Evolutionary conservation across 2,113 vertebrate species (phyloP).

Genomic region (Apistogramma diplotaenia): DNA sequence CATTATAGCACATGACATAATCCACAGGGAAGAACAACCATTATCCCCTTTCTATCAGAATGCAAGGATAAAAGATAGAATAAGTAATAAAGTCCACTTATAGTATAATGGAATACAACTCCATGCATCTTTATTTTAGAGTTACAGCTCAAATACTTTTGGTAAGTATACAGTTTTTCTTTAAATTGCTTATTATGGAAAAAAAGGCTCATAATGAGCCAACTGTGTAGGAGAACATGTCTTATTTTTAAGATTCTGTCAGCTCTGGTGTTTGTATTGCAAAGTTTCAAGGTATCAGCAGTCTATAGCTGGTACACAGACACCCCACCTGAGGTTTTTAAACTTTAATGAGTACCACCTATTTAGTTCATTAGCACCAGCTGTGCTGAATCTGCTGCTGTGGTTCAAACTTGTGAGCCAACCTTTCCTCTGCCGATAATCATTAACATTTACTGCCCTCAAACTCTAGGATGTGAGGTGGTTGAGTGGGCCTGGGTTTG

Average conservation of each 20-base stretch:
- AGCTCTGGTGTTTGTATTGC: neutral
- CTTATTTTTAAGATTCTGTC: neutral
- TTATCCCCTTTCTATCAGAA: neutral
- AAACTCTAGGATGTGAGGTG: neutral
- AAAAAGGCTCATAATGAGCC: neutral
- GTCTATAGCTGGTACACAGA: neutral
- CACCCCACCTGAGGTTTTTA: conserved; percentile 12
- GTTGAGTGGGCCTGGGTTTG: neutral
- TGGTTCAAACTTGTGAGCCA: conserved; percentile 12
- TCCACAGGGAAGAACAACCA: neutral
- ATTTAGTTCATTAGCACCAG: conserved; percentile 24
- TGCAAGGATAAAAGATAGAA: neutral
- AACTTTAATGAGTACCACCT: conserved; percentile 32
- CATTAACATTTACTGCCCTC: conserved; percentile 2
- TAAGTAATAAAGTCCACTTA: neutral
- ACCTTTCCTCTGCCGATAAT: conserved; percentile 4
- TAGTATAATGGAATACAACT: neutral
- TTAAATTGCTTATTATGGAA: neutral
- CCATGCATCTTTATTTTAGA: neutral
- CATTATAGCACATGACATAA: too few relatives aligned
- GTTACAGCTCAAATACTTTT: neutral
- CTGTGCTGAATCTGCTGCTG: conserved; percentile 27
- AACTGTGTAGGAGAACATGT: neutral
- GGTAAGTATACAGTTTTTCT: neutral
- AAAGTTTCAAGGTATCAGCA: neutral